Base-by-base conservation (phyloP, 2,797 vertebrate species). In the Rhadinocentrus ornatus region DNA sequence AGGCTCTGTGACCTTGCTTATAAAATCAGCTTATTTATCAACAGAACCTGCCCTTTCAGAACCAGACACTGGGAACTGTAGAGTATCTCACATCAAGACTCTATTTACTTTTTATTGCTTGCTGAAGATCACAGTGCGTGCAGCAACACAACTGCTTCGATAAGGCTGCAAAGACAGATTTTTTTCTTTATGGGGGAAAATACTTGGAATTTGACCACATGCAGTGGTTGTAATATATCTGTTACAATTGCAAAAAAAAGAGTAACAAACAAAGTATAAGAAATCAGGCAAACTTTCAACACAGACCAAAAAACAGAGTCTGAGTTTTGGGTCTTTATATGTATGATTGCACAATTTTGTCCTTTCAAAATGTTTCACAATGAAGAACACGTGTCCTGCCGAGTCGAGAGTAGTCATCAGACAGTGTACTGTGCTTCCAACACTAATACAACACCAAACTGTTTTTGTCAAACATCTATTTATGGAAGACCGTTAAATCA, bases 401-500 rank as follows among this genome's bases (percentile, higher is more conserved):
- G 26, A 61, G 77, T 27, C 20, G 26, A 62, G 46, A 73, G 73
- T 65, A 31, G 54, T 80, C 71, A 12, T 29, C 39, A 22, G 66
- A 71, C 46, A 56, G 81, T 58, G 53, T 85, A 90, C 91, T 93
- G 95, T 91, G 92, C 96, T 97, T 97, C 96, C 95, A 86, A 93
- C 91, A 93, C 90, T 93, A 95, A 88, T 73, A 77, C 77, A 39
- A 78, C 90, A 86, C 77, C 66, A 85, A 84, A 94, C 92, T 94
- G 93, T 93, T 93, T 93, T 90, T 95, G 93, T 96, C 96, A 94
- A 94, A 88, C 93, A 92, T 89, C 87, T 98, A 98, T 98, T 98
- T 99, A 97, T 97, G 95, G 94, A 96, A 89, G 93, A 95, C 91
- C 93, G 90, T 95, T 85, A 95, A 95, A 95, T 95, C 95, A 93